Evolutionary conservation across 30 jellyfish, hydroid and myxozoan genomes (phyloP), one percentile per base, ranked within the genome.

Genomic region (Sanderia malayensis): DNA sequence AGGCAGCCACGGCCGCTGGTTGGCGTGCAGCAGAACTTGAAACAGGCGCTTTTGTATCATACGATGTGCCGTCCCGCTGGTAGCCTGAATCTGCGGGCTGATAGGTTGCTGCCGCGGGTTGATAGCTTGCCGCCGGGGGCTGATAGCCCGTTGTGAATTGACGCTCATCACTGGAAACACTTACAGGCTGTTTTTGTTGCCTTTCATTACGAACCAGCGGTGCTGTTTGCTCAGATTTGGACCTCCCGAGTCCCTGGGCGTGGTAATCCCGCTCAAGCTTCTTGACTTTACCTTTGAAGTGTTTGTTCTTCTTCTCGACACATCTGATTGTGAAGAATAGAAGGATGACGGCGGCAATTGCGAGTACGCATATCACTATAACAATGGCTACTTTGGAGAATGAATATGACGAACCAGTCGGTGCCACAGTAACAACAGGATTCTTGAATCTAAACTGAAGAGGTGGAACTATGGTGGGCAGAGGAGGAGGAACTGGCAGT

Each of bases 341-440:
- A 11, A 85, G 71, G 11, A 69, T 46, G 19, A 85, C 55, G 0
- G 96, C 92, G 26, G 69, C 28, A 47, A 74, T 31, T 10, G 76
- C 82, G 2, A 71, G 73, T n/a, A 85, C 71, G 31, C 69, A 19
- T 9, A 85, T 34, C 46, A 85, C 47, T 17, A 75, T 58, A 22
- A 76, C 82, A 17, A 75, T 83, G 6, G 62, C 85, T 0, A 71
- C 64, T 10, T 71, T 68, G 2, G 74, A 81, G 21, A 76, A 59
- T 0, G 86, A 68, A 80, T 20, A 58, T 2, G 57, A 19, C 21
- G 82, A 30, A 30, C 81, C 96, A 44, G 62, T 59, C 1, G 83
- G 90, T 29, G 85, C 86, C n/a, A 76, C 88, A 31, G 92, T 82
- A 49, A 70, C 70, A 17, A 67, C 88, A 18, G 94, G 84, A 33